A percentile compares a stretch with the other conserved stretches of the same genome.
Conservation (phyloP, 2,113 vertebrate species). For the Oreochromis niloticus region DNA sequence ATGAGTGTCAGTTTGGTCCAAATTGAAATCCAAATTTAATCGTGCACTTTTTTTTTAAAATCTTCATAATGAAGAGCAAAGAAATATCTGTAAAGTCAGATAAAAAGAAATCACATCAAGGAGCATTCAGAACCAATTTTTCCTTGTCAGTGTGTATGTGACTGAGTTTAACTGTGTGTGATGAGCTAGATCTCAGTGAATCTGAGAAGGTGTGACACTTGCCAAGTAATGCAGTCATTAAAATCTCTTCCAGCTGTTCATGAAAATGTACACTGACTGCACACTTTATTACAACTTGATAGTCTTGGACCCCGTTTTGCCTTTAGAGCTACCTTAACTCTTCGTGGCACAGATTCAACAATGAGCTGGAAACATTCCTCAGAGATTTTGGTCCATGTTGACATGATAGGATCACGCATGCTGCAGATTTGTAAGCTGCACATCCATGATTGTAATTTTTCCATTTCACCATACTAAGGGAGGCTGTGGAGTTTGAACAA, state of each 20-base stretch:
- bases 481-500: not conserved
- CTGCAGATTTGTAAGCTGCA: not conserved
- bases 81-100: not conserved
- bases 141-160: not conserved
- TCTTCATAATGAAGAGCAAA: constrained; percentile 4
- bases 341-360: not conserved
- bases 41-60: not conserved
- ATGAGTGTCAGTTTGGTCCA: constrained; percentile 1
- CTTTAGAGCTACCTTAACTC: not conserved
- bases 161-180: not conserved
- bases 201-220: not conserved
- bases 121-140: not conserved
- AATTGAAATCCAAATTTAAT: constrained; percentile 20
- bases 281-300: not conserved
- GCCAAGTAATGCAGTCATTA: not conserved
- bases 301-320: not conserved
- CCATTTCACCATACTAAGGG: not conserved
- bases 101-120: not conserved
- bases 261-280: not conserved
- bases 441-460: not conserved
- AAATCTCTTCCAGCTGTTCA: not conserved
- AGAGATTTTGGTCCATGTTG: not conserved
- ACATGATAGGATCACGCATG: not conserved
- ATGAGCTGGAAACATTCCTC: not conserved
- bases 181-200: not conserved